Conservation (phyloP, 2,113 vertebrate genomes). For the Theristicus caerulescens region DNA sequence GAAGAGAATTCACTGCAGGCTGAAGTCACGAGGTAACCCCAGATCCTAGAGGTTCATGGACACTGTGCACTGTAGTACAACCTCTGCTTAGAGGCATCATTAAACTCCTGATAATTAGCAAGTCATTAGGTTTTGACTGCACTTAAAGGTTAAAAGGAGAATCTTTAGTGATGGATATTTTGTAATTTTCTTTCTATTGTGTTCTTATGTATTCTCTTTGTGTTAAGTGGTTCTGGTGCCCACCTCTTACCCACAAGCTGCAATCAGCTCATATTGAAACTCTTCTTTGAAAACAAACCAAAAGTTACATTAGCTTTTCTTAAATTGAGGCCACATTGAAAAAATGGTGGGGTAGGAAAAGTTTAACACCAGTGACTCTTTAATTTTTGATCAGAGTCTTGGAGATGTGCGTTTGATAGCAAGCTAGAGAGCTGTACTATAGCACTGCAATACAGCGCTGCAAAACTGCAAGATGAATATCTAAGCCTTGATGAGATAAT, state of each 20-base stretch:
- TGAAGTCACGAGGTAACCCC: neutral
- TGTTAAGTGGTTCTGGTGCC: neutral
- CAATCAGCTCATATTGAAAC: neutral
- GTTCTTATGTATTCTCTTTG: constrained; percentile 33
- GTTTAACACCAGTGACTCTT: neutral
- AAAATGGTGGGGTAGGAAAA: neutral
- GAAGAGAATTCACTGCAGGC: constrained; percentile 39
- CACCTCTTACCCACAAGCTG: constrained; percentile 14
- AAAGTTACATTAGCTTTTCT: neutral
- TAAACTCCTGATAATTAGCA: constrained; percentile 44
- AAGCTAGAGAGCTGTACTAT: neutral
- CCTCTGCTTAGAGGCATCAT: constrained; percentile 46
- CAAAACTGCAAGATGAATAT: neutral
- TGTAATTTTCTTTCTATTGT: constrained; percentile 28
- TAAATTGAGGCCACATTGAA: neutral
- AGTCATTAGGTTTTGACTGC: constrained; percentile 52
- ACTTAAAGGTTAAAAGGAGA: constrained; percentile 61
- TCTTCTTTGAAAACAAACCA: neutral
- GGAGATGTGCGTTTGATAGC: neutral
- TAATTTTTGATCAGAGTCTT: neutral
- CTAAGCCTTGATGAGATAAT: neutral
- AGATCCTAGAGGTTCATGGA: constrained; percentile 26
- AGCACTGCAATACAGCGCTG: neutral
- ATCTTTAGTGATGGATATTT: constrained; percentile 19
- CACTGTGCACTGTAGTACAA: neutral